A percentile compares a stretch with the other conserved stretches of the same genome.
These are phyloP conservation scores for Gallirallus australis DNA, from an alignment of 2,797 vertebrate genomes.

Conservation along the genomic window DNA sequence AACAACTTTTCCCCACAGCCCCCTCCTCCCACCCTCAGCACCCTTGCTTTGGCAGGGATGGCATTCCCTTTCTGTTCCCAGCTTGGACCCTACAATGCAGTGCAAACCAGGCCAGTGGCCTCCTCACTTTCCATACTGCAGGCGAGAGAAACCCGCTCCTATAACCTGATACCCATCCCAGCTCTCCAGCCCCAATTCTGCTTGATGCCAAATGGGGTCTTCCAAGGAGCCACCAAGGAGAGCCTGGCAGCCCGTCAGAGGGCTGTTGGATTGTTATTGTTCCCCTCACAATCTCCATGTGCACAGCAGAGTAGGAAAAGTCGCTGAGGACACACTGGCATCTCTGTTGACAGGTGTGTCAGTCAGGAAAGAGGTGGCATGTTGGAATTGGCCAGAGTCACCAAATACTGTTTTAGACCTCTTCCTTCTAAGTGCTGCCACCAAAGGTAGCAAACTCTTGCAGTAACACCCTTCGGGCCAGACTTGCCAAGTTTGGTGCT, in stretches of 20 bases:
- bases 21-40: background rate
- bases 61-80: constrained; percentile 6
- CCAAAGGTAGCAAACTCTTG: background rate
- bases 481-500: background rate
- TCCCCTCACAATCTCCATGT: background rate
- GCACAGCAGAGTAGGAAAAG: background rate
- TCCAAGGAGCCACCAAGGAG: background rate
- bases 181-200: background rate
- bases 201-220: background rate
- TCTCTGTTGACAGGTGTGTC: background rate
- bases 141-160: background rate
- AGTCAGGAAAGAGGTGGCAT: background rate
- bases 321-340: background rate
- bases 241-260: background rate
- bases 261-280: background rate
- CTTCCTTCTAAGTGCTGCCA: constrained; percentile 1
- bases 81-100: constrained; percentile 54
- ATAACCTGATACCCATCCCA: background rate
- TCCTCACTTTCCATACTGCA: background rate
- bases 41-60: background rate
- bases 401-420: background rate
- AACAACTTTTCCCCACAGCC: background rate
- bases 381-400: background rate
- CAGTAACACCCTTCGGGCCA: background rate
- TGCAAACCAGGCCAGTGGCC: background rate